These are phyloP conservation scores for Isaurus tuberculatus DNA, from an alignment of 92 coral and sea anemone genomes.

Conservation along the genomic window DNA sequence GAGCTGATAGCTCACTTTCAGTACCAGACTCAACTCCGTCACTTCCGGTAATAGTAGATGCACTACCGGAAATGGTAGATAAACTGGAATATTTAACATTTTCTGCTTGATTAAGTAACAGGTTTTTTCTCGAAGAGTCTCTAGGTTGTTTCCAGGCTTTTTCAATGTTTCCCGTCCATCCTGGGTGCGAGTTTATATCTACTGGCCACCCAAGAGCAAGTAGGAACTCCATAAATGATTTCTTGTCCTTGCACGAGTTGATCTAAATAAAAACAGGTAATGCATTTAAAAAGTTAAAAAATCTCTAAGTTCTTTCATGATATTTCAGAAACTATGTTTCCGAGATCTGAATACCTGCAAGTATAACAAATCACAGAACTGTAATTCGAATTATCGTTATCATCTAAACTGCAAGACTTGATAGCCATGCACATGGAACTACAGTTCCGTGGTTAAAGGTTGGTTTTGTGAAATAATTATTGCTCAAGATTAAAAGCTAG, in stretches of 20 bases:
- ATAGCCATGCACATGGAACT: no score
- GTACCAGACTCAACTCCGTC: conserved; percentile 56
- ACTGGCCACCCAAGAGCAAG: conserved; percentile 99
- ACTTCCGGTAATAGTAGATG: conserved; percentile 40
- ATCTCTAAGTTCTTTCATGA: no score
- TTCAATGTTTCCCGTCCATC: conserved; percentile 93
- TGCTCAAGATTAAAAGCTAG: no score
- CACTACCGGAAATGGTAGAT: conserved; percentile 78
- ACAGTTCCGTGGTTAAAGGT: no score
- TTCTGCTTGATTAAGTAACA: conserved; percentile 40
- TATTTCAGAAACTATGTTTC: no score
- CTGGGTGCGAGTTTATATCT: conserved; percentile 87
- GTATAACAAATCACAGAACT: no score
- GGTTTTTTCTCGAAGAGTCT: conserved; percentile 30
- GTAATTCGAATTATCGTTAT: no score
- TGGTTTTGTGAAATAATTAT: no score
- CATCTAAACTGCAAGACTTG: no score
- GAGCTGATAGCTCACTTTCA: conserved; percentile 53
- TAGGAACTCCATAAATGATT: conserved; percentile 84
- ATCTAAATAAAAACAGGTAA: conserved; percentile 54
- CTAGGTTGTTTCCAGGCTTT: conserved; percentile 78
- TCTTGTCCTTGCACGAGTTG: conserved; percentile 74
- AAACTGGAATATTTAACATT: conserved; percentile 55
- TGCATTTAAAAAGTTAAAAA: neutral
- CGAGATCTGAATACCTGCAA: no score